Evolutionary conservation across 1,140 invertebrate species (phyloP).

Genomic region (Plutomurus gul): DNA sequence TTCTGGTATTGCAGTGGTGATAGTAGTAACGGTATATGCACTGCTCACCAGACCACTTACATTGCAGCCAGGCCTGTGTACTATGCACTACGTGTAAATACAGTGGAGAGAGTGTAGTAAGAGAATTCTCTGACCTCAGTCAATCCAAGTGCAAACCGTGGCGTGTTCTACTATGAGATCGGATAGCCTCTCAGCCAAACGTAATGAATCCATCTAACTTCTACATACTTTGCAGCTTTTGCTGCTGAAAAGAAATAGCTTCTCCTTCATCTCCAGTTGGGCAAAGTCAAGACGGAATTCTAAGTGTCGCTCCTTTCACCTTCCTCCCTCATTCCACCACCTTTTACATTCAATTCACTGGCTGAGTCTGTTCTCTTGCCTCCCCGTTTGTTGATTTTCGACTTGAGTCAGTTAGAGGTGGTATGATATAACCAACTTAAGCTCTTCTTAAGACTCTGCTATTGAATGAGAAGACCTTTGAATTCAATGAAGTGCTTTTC

Average conservation of each 20-base stretch:
- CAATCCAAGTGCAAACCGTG: not conserved
- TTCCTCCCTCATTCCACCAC: slow-evolving; percentile 42
- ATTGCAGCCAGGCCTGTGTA: no score
- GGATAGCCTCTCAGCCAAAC: no score
- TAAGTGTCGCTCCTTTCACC: slow-evolving; percentile 42
- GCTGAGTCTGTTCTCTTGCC: not conserved
- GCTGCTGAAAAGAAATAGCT: slow-evolving; percentile 1
- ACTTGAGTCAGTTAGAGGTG: not conserved
- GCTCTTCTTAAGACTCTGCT: no score
- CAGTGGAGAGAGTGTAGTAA: not conserved
- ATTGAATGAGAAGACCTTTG: no score
- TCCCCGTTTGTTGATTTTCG: slow-evolving; percentile 43
- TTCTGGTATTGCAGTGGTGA: no score
- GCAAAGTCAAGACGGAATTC: slow-evolving; percentile 28
- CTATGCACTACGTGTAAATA: no score
- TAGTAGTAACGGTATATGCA: no score
- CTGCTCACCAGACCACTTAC: no score
- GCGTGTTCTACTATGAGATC: no score
- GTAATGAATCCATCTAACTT: slow-evolving; percentile 21
- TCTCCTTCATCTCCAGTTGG: slow-evolving; percentile 6
- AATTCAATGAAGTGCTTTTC: no score
- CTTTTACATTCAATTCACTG: slow-evolving; percentile 32
- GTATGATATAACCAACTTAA: no score
- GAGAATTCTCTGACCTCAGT: slow-evolving; percentile 15
- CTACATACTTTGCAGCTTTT: not conserved